Conservation (phyloP, 2,113 vertebrate genomes). For the Anhinga anhinga region DNA sequence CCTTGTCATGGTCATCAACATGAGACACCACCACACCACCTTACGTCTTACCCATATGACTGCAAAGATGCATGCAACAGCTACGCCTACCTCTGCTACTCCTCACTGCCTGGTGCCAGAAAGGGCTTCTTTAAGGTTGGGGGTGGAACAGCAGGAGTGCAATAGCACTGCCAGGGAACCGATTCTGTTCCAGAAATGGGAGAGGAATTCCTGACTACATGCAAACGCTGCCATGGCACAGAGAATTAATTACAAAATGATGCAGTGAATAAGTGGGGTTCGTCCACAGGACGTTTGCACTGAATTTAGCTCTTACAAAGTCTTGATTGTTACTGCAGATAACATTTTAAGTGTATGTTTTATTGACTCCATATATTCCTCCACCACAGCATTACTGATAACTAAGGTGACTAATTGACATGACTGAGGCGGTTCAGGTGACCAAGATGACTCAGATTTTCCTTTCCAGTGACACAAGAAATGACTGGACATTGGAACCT, state of each 20-base stretch:
- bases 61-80: not conserved
- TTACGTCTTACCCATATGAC: not conserved
- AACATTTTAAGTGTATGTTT: not conserved
- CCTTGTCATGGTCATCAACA: rapidly evolving
- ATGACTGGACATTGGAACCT: not conserved
- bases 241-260: not conserved
- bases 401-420: not conserved
- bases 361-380: not conserved
- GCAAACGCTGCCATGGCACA: not conserved
- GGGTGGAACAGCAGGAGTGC: not conserved
- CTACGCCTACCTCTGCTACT: rapidly evolving
- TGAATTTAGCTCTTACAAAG: not conserved
- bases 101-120: not conserved
- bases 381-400: not conserved
- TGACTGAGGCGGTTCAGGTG: not conserved
- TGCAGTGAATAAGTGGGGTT: not conserved
- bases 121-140: not conserved
- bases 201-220: not conserved
- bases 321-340: not conserved
- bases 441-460: not conserved
- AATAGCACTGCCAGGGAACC: not conserved
- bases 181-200: not conserved
- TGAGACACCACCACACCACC: not conserved
- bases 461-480: not conserved
- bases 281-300: not conserved